These are phyloP conservation scores for Calliphora vomitoria DNA, from an alignment of 2,888 invertebrate genomes.

Conservation along the genomic window DNA sequence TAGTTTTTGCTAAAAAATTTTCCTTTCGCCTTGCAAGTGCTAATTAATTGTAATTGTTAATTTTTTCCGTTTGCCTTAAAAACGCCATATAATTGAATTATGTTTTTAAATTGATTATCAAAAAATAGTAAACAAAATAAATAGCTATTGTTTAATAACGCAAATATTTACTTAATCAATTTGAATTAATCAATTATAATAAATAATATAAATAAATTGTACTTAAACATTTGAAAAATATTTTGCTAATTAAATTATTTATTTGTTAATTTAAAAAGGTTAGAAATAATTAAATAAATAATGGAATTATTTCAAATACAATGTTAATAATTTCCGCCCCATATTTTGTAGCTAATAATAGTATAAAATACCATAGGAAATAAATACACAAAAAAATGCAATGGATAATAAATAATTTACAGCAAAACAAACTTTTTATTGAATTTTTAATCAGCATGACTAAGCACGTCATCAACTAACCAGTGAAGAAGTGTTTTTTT, in stretches of 20 bases:
- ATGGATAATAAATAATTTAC: constrained; percentile 15
- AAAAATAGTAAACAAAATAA: background rate
- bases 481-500: background rate
- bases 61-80: background rate
- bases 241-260: constrained; percentile 26
- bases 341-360: constrained; percentile 6
- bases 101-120: background rate
- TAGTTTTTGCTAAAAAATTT: too few relatives aligned
- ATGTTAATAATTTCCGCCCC: constrained; percentile 47
- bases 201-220: background rate
- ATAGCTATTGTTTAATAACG: background rate
- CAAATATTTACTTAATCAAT: background rate
- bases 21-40: too few relatives aligned
- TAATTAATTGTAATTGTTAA: background rate
- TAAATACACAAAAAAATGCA: background rate
- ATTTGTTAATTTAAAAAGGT: constrained; percentile 16
- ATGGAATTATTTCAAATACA: background rate
- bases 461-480: background rate
- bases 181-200: background rate
- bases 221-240: background rate
- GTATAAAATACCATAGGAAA: constrained; percentile 19
- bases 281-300: constrained; percentile 29
- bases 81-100: background rate
- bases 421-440: constrained; percentile 3
- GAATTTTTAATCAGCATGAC: constrained; percentile 46